Percentiles rank a stretch among this genome's conserved stretches.
phyloP scores from a whole-genome alignment of 2,113 vertebrate genomes.

The Etia nguti region DNA sequence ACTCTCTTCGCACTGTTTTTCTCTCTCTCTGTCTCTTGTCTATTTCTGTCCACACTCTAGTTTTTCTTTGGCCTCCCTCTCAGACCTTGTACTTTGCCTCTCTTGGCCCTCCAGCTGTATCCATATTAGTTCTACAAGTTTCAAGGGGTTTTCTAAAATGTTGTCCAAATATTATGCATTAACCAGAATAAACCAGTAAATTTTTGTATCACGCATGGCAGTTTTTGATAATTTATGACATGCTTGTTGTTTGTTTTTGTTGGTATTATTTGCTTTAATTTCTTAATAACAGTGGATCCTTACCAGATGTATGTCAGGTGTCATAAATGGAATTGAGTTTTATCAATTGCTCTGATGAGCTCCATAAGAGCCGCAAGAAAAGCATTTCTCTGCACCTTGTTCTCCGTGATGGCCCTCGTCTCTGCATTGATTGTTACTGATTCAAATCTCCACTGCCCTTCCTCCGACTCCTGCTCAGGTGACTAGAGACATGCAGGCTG shows the following conservation, averaged over 20 bases:
- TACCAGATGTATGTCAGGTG: neutral
- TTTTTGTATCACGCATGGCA: neutral
- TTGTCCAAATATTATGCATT: neutral
- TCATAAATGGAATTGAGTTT: neutral
- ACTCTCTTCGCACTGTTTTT: neutral
- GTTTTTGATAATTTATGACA: neutral
- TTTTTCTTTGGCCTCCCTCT: neutral
- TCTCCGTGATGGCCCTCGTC: neutral
- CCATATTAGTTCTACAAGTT: neutral
- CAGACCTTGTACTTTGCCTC: neutral
- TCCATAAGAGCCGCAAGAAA: neutral
- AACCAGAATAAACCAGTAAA: neutral
- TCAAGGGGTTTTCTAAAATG: neutral
- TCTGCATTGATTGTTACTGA: neutral
- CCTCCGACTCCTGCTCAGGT: slow-evolving; percentile 10
- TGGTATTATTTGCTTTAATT: neutral
- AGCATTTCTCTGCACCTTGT: neutral
- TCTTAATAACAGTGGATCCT: neutral
- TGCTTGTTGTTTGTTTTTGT: neutral
- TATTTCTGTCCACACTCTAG: neutral
- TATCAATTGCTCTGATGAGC: neutral
- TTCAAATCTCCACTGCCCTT: neutral
- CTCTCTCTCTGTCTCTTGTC: neutral
- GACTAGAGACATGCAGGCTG: neutral
- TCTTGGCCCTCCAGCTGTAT: neutral